Base-by-base conservation (phyloP, 2,888 invertebrate species). In the Yponomeuta sedellus region DNA sequence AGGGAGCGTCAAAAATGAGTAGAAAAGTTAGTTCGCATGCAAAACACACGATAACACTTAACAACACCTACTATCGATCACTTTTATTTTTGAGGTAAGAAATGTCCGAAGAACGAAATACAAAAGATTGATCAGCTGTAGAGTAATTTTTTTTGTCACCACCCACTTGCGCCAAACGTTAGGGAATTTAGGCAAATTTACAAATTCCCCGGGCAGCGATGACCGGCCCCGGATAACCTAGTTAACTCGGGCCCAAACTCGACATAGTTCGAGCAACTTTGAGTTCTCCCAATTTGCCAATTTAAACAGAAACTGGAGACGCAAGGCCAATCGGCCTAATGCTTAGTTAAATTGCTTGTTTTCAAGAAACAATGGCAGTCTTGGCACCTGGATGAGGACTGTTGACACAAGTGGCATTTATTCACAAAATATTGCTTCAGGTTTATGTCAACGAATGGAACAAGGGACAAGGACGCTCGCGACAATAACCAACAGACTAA, bases 141-240 rank as follows among this genome's bases (percentile, higher is more conserved):
- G 34, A 34, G 34, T 5, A 25, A 25, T 34, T 5, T 34, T 34
- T 34, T 34, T 34, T 34, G 34, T 52, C 44, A 52, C 44, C 44
- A 16, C 3, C 12, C 44, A 52, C 44, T 52, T 52, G 44, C 44
- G 44, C 44, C 44, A 52, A 16, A 52, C 44, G 44, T 52, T 8
- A 16, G 44, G 44, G 44, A 52, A 52, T 52, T 69, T 70, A 66
- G 69, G 70, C 69, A 69, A 72, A 74, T 73, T 72, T 71, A 71
- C 72, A 74, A 71, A 69, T 69, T 67, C 64, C 69, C 70, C 68
- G 69, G 69, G 69, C 68, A 58, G 69, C 70, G 44, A 71, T 74
- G 74, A 71, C 73, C 72, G 72, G 64, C 64, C 69, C 12, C 66
- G 66, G 66, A 65, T 69, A 70, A 67, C 67, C 68, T 67, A 68